Base-by-base conservation (phyloP, 2,797 vertebrate genomes). In the Tiaroga cobitis region DNA sequence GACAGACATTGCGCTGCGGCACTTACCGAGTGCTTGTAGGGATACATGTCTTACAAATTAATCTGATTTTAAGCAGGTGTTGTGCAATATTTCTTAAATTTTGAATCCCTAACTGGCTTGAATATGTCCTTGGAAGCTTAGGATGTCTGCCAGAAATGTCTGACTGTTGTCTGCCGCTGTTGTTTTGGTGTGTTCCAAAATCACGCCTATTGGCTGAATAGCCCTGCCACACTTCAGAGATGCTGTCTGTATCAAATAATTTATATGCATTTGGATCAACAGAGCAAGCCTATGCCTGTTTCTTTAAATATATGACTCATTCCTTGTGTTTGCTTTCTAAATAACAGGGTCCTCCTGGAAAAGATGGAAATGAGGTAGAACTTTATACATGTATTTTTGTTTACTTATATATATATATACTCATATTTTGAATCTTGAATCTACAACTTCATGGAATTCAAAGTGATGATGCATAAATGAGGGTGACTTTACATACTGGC, bases 361-460 rank as follows among this genome's bases (percentile, higher is more conserved):
- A 92, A 72, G 94, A 96, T 15, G 97, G 97, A 5, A 61, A 89
- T 54, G 93, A 91, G 94, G 98, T 99, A 87, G 95, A 96, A 95
- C 54, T 34, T 11, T 59, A 63, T 78, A 70, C 21, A 19, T 29
- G 24, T 39, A 56, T 65, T 3, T 51, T 37, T 21, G 18, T 49
- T 80, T 74, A 41, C 18, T 18, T 51, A 46, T 63, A 4, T 63
- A 46, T 63, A 4, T 63, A 8, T 68, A 46, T 61, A 74, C 29
- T 65, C 3, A 32, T 76, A 3, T 59, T 73, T 74, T 49, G 16
- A 26, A 24, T 29, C 32, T n/a, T 32, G 73, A 75, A 65, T 78
- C 70, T 39, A 65, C 18, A 59, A 26, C 56, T 86, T 81, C 18
- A 88, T 39, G 89, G 9, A 79, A 19, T 77, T 76, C 0, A 32